A percentile compares a stretch with the other conserved stretches of the same genome.
These are phyloP conservation scores for Apodemus sylvaticus DNA, from an alignment of 2,113 vertebrate genomes.

Conservation along the genomic window DNA sequence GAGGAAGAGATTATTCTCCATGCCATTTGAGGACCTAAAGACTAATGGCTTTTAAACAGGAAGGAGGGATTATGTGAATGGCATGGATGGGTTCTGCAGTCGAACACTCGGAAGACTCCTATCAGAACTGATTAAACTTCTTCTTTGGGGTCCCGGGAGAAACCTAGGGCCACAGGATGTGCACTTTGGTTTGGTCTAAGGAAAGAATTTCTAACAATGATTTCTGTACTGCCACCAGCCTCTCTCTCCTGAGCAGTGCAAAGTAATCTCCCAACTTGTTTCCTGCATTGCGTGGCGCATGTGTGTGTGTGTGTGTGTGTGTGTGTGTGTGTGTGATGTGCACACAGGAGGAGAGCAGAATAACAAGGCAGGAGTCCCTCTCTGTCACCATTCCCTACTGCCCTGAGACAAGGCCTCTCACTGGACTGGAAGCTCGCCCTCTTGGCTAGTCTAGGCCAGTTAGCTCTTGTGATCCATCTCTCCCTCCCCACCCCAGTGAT, in stretches of 20 bases:
- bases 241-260: neutral
- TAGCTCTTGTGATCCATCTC: neutral
- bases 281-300: neutral
- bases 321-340: neutral
- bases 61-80: neutral
- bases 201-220: slow-evolving; percentile 20
- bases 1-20: neutral
- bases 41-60: neutral
- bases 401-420: neutral
- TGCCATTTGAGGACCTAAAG: neutral
- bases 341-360: neutral
- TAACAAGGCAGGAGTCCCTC: neutral
- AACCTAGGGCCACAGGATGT: neutral
- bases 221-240: neutral
- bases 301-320: no score
- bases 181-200: neutral
- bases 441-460: neutral
- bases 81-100: no score
- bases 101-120: neutral
- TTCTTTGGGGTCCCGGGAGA: neutral
- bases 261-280: neutral
- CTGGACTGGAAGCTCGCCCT: neutral
- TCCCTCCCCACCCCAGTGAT: neutral
- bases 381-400: neutral
- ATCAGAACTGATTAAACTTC: neutral